A percentile compares a stretch with the other conserved stretches of the same genome.
phyloP scores from a whole-genome alignment of 2,113 vertebrate species.

The Ptyas mucosa region DNA sequence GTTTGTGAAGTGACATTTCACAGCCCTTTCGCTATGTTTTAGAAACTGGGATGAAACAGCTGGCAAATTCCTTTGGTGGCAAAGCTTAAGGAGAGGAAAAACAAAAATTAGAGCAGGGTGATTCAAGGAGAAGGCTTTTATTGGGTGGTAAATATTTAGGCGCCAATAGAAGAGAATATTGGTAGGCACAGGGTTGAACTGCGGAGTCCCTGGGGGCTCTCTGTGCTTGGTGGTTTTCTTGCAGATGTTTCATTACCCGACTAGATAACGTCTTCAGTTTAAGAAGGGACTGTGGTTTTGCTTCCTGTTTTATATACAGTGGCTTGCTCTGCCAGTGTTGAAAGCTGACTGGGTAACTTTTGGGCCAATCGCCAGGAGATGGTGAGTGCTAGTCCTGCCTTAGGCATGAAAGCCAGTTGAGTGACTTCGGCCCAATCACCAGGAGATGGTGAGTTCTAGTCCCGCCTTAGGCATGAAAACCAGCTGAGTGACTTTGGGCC shows the following conservation, averaged over 20 bases:
- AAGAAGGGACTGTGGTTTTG: not conserved
- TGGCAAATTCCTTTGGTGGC: not conserved
- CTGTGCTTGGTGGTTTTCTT: no score
- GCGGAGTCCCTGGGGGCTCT: not conserved
- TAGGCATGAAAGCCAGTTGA: accelerated
- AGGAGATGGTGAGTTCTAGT: no score
- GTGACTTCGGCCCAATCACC: no score
- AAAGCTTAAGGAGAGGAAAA: not conserved
- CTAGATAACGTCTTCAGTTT: not conserved
- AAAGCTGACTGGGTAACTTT: not conserved
- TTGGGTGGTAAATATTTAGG: not conserved
- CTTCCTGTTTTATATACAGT: not conserved
- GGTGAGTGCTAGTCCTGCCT: no score
- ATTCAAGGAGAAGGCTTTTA: not conserved
- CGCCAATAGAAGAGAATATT: not conserved
- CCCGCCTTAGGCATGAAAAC: no score
- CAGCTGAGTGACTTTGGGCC: no score
- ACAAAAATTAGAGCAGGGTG: not conserved
- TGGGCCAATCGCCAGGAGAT: no score
- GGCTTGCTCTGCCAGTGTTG: not conserved
- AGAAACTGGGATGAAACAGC: not conserved
- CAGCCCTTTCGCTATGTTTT: not conserved
- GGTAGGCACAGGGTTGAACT: not conserved
- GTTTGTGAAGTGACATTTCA: not conserved
- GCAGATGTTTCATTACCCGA: not conserved